Percentiles rank a stretch among this genome's conserved stretches.
These are phyloP conservation scores for Brachyptera putata DNA, from an alignment of 2,888 invertebrate genomes.

Conservation along the genomic window DNA sequence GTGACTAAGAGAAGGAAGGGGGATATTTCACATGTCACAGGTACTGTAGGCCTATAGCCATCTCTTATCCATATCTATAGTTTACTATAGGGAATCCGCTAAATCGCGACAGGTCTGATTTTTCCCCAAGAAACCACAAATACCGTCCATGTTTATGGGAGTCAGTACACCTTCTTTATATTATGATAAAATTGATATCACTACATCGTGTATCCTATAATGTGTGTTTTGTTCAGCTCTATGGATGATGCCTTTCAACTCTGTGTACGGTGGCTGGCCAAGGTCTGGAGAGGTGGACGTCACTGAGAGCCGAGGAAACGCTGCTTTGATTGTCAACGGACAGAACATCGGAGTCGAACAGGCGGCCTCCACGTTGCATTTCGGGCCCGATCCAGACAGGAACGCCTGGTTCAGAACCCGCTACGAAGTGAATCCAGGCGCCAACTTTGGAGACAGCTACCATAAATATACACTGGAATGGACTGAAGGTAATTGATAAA, in stretches of 20 bases:
- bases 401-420: conserved; percentile 54
- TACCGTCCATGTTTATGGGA: too few species aligned
- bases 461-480: conserved; percentile 64
- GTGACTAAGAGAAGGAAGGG: too few species aligned
- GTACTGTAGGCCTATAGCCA: too few species aligned
- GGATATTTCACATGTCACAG: too few species aligned
- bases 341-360: conserved; percentile 38
- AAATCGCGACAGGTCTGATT: too few species aligned
- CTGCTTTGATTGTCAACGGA: conserved; percentile 40
- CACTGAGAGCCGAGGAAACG: conserved; percentile 62
- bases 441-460: conserved; percentile 51
- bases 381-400: conserved; percentile 55
- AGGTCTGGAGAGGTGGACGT: conserved; percentile 69
- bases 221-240: conserved; percentile 49
- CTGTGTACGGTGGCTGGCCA: conserved; percentile 64
- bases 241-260: conserved; percentile 66
- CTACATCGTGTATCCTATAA: too few species aligned
- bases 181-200: too few species aligned
- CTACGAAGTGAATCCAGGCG: conserved; percentile 40
- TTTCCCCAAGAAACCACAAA: too few species aligned
- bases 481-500: conserved; percentile 50
- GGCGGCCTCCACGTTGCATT: conserved; percentile 58
- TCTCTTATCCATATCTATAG: too few species aligned
- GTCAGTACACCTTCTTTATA: too few species aligned
- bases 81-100: too few species aligned